A percentile compares a stretch with the other conserved stretches of the same genome.
Evolutionary conservation across 2,113 vertebrate species (phyloP).

Genomic region (Apus apus): DNA sequence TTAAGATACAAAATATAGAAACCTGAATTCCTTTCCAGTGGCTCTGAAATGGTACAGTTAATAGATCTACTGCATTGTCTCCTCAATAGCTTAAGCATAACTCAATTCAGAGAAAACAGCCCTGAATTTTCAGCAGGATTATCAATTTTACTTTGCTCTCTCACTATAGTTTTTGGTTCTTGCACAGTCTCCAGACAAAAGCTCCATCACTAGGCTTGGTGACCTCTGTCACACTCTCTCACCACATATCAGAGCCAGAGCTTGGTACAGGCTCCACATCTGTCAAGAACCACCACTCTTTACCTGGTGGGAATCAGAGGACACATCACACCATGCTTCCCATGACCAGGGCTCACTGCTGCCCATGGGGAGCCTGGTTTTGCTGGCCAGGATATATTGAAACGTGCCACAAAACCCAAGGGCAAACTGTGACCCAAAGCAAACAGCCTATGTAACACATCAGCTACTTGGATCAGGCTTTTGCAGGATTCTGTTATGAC

Average conservation of each 20-base stretch:
- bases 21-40: slow-evolving; percentile 25
- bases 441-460: neutral
- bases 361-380: neutral
- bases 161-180: neutral
- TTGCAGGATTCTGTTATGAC: neutral
- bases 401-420: neutral
- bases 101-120: slow-evolving; percentile 18
- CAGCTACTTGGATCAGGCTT: neutral
- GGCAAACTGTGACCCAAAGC: neutral
- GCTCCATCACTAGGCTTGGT: neutral
- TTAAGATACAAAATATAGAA: slow-evolving; percentile 11
- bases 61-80: neutral
- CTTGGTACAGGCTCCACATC: fast-evolving
- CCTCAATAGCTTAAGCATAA: neutral
- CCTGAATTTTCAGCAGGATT: neutral
- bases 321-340: neutral
- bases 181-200: neutral
- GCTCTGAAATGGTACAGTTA: neutral
- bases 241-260: neutral
- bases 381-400: neutral
- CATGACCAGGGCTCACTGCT: neutral
- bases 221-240: neutral
- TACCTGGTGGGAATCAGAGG: fast-evolving
- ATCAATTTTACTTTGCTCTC: neutral
- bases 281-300: neutral